Conservation (phyloP, 2,888 invertebrate species). For the Phengaris arion region DNA sequence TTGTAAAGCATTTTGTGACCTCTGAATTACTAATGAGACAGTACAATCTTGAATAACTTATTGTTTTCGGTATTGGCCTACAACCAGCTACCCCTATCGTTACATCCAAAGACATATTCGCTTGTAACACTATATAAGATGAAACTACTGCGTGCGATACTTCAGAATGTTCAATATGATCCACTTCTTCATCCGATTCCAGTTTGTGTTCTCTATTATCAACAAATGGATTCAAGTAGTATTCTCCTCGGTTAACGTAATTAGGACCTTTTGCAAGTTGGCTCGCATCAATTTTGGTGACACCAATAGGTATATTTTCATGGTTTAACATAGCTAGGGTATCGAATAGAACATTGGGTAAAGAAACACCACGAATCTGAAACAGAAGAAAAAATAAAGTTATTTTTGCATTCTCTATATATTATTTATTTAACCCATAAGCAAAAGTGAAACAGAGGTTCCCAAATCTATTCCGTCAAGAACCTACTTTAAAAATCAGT, state of each 20-base stretch:
- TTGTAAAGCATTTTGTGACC: constrained; percentile 46
- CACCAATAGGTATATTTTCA: constrained; percentile 56
- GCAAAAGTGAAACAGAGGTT: no score
- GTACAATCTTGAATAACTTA: constrained; percentile 58
- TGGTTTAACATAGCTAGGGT: constrained; percentile 36
- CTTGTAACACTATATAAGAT: constrained; percentile 51
- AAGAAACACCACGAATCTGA: not conserved
- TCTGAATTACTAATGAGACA: constrained; percentile 48
- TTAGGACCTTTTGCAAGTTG: constrained; percentile 52
- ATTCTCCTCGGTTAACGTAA: constrained; percentile 56
- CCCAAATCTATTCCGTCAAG: no score
- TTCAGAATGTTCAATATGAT: constrained; percentile 26
- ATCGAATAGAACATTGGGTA: not conserved
- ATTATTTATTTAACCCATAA: no score
- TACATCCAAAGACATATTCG: constrained; percentile 66
- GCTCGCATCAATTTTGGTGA: constrained; percentile 58
- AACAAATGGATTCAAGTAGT: constrained; percentile 56
- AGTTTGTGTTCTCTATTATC: constrained; percentile 30
- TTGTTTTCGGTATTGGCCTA: constrained; percentile 43
- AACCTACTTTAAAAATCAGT: no score
- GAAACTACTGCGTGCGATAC: constrained; percentile 50
- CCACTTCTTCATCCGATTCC: constrained; percentile 45
- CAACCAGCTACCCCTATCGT: constrained; percentile 66
- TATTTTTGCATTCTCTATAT: not conserved
- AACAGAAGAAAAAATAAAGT: not conserved